Base-by-base conservation (phyloP, 2,797 vertebrate genomes). In the Anguilla pacifica region DNA sequence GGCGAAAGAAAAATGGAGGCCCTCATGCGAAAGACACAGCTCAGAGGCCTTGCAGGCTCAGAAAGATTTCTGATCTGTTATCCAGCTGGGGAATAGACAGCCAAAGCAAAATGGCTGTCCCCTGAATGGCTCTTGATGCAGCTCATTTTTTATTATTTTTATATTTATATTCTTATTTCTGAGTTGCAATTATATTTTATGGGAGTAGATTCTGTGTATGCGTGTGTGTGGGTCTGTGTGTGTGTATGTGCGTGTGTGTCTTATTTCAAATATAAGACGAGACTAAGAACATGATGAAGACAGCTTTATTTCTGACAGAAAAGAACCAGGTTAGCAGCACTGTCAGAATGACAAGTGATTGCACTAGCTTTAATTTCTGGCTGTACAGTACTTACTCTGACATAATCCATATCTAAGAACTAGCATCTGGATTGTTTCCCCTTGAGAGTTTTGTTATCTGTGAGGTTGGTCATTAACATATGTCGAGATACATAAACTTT, bases 31-130 rank as follows among this genome's bases (percentile, higher is more conserved):
- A 88, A 88, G 90, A 93, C 92, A 88, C 86, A 64, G 70, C 87
- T 88, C 83, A 87, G 86, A 94, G 94, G 94, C 93, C 91, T 90
- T 89, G 90, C 90, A 51, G 89, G 92, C 93, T 93, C 89, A 91
- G 92, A 94, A 91, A 94, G 90, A 93, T 94, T 93, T 94, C 90
- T 90, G 94, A 92, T 94, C 92, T 93, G 88, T 94, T 94, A 92
- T 94, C 92, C 92, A 90, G 91, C 67, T 83, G 88, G 91, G 91
- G 92, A 94, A 89, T 87, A 91, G 88, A 91, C 91, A 91, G 86
- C 94, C 86, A 92, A 90, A 91, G 90, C 91, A 88, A 90, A 25
- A 89, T 89, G 89, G 90, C 85, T 83, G 79, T 1, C 87, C 89
- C 93, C 92, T 93, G 89, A 91, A 94, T 95, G 93, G 92, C 88